Conservation (phyloP, 2,888 invertebrate species). For the Nephrotoma appendiculata region DNA sequence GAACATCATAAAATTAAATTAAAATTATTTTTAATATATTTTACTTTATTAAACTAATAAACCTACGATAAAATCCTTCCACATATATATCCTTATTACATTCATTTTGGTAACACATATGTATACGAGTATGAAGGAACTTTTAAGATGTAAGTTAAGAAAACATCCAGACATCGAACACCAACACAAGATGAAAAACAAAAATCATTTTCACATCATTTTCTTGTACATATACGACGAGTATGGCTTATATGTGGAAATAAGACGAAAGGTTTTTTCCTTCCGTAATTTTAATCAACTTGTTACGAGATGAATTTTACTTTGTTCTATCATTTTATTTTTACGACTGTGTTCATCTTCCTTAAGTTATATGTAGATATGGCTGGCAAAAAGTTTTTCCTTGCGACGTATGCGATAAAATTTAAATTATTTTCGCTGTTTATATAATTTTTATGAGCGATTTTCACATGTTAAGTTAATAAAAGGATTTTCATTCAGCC, state of each 20-base stretch:
- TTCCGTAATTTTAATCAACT: neutral
- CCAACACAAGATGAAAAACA: neutral
- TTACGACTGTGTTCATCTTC: neutral
- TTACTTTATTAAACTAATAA: neutral
- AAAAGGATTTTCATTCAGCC: neutral
- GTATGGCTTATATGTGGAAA: neutral
- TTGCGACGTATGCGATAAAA: neutral
- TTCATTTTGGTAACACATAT: neutral
- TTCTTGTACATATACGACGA: neutral
- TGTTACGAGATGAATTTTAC: neutral
- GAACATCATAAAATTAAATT: neutral
- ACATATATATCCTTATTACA: neutral
- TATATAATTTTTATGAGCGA: neutral
- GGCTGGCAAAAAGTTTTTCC: neutral
- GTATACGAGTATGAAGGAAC: neutral
- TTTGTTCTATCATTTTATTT: neutral
- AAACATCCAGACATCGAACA: neutral
- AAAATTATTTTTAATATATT: neutral
- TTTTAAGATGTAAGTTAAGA: neutral
- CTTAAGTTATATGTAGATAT: neutral
- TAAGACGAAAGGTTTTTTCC: neutral
- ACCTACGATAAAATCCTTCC: neutral
- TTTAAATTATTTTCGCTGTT: neutral
- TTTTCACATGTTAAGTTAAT: neutral
- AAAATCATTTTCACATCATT: neutral